A percentile compares a stretch with the other conserved stretches of the same genome.
phyloP scores from a whole-genome alignment of 2,888 invertebrate genomes.

The Spisula solida region DNA sequence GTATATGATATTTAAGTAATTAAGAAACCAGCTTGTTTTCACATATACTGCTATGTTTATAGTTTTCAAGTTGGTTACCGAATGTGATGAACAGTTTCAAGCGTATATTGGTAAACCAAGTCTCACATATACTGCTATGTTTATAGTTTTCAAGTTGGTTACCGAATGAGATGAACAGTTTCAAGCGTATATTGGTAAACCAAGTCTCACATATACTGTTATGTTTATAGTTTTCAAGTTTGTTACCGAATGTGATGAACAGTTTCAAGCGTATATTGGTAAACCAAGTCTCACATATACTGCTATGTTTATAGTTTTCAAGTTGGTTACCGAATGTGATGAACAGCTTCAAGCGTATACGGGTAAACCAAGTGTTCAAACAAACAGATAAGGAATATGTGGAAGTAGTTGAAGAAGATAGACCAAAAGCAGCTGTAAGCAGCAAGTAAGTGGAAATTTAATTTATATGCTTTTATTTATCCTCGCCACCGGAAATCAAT shows the following conservation, averaged over 20 bases:
- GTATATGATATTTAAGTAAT: too few species aligned
- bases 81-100: constrained; percentile 81
- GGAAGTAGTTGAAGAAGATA: constrained; percentile 81
- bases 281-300: background rate
- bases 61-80: constrained; percentile 86
- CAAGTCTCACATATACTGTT: constrained; percentile 50
- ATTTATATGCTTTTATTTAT: too few species aligned
- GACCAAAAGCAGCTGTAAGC: constrained; percentile 78
- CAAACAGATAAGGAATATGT: constrained; percentile 78
- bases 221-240: constrained; percentile 84
- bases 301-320: constrained; percentile 80
- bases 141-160: constrained; percentile 86
- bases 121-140: constrained; percentile 35
- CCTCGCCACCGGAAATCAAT: background rate
- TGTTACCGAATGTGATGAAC: constrained; percentile 82
- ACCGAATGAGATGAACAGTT: constrained; percentile 82
- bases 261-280: constrained; percentile 81
- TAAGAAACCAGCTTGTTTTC: background rate
- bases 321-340: constrained; percentile 85
- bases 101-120: constrained; percentile 77
- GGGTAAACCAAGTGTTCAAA: constrained; percentile 75
- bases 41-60: constrained; percentile 40
- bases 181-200: constrained; percentile 78
- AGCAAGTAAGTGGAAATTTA: constrained; percentile 53
- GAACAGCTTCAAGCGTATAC: constrained; percentile 80